Evolutionary conservation across 2,113 vertebrate genomes (phyloP).

Genomic region (Puntigrus tetrazona): DNA sequence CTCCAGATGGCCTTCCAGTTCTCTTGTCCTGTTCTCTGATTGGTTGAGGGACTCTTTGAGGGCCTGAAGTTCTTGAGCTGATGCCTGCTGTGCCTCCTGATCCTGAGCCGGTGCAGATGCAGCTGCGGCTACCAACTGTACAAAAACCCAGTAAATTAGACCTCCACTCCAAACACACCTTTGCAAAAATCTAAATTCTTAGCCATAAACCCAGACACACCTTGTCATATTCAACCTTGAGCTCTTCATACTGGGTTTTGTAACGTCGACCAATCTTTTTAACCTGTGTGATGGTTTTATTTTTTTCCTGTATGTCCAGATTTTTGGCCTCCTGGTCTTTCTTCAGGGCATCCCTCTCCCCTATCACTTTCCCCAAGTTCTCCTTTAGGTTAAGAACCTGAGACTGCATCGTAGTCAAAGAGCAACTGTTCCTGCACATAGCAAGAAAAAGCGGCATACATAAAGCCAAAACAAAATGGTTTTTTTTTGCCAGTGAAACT

Average conservation of each 20-base stretch:
- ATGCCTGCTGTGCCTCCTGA: conserved; percentile 83
- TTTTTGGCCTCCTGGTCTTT: conserved; percentile 83
- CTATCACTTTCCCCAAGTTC: conserved; percentile 77
- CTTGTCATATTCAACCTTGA: conserved; percentile 91
- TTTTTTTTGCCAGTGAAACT: not conserved
- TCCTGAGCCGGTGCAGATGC: conserved; percentile 81
- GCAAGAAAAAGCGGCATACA: fast-evolving
- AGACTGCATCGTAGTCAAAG: conserved; percentile 83
- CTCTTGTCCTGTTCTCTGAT: conserved; percentile 80
- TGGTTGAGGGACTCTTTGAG: conserved; percentile 83
- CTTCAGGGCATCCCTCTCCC: conserved; percentile 83
- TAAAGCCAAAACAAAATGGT: not conserved
- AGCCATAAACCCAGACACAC: conserved; percentile 61
- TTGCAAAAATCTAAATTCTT: not conserved
- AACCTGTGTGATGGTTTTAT: conserved; percentile 92
- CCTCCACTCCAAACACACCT: not conserved
- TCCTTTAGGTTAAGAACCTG: conserved; percentile 86
- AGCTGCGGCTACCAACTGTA: conserved; percentile 81
- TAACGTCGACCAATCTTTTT: conserved; percentile 97
- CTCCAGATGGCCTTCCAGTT: conserved; percentile 86
- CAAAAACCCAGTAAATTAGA: not conserved
- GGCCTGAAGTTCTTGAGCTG: conserved; percentile 86
- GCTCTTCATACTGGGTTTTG: conserved; percentile 96
- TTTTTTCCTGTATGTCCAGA: conserved; percentile 87
- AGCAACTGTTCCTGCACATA: conserved; percentile 77